Base-by-base conservation (phyloP, 2,888 invertebrate genomes). In the Stomorhina lunata region DNA sequence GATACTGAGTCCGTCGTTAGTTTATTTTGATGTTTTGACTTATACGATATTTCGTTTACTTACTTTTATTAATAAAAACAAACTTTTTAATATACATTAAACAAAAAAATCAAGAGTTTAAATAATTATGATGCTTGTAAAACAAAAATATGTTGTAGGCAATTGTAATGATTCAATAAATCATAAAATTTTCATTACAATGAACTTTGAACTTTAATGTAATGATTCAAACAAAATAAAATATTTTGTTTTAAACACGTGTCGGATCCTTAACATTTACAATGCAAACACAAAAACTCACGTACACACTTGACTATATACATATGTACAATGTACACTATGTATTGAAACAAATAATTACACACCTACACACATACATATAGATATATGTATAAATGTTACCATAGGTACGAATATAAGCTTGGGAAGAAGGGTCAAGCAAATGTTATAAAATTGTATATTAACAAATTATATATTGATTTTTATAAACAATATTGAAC, bases 391-490 rank as follows among this genome's bases (percentile, higher is more conserved):
- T 66, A 7, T 27, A 12, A 9, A 10, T 29, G n/a, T 25, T 22
- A 22, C n/a, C 10, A 40, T 10, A 59, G 6, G 37, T 5, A 59
- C 12, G 10, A 27, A 10, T 2, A 25, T 25, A 3, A 25, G 10
- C 29, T 1, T 37, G 37, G 4, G 27, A 20, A 20, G 10, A 59
- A 10, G 32, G 40, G 50, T 29, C 43, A 63, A 32, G 29, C 50
- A 63, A 53, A 25, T 40, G 29, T 20, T 61, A 5, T 43, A 50
- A 66, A 22, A 17, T 12, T 73, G 32, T 59, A 53, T 48, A 40
- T 20, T 27, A 55, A 63, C 27, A 71, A 78, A 78, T 78, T 65
- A 71, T 45, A 57, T 71, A 72, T 79, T 59, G 66, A 79, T 66
- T 66, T 59, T 59, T 32, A 50, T 66, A 59, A 66, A 50, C 66